Evolutionary conservation across 2,113 vertebrate genomes (phyloP), one percentile per base, ranked within the genome.

Genomic region (Cyanistes caeruleus): DNA sequence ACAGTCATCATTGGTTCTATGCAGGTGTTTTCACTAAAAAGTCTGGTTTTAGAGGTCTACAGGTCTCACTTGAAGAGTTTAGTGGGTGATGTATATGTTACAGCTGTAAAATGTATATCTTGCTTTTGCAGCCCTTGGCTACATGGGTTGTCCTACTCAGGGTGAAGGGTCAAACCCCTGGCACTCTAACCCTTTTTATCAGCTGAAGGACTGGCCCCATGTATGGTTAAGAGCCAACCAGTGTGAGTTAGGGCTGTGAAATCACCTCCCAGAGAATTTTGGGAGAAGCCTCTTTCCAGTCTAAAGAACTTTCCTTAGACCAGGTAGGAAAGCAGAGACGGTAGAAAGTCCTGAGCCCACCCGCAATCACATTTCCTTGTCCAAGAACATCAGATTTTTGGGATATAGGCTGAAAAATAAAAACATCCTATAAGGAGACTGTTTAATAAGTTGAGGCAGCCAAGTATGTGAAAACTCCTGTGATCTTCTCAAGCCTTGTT

Each of bases 401-500:
- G 96, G 93, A 94, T 97, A 90, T 80, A 95, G 93, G 59, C 72
- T 97, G 86, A 97, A 98, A 98, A 98, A 97, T 93, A 96, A 98
- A 98, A 97, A 97, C 97, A 97, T 97, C 96, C 93, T 97, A 96
- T 87, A 95, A 97, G 96, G 95, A 97, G 95, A 89, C 95, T 97
- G 87, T 95, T 96, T 97, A 97, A 96, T 96, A 96, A 89, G 67
- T 27, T 63, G 73, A 81, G 84, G 93, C 31, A 76, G 97, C 94
- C 96, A 98, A 97, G 94, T 96, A 96, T 84, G 77, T 70, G 86
- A 96, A 95, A 90, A 94, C 81, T 93, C 92, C 89, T 97, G 89
- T 96, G 96, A 97, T 97, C 95, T 96, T 94, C 89, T 84, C 81
- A 85, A 35, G n/a, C 37, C 83, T 97, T 97, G 94, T 94, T 97